Base-by-base conservation (phyloP, 2,888 invertebrate species). In the Mellilla xanthometata region DNA sequence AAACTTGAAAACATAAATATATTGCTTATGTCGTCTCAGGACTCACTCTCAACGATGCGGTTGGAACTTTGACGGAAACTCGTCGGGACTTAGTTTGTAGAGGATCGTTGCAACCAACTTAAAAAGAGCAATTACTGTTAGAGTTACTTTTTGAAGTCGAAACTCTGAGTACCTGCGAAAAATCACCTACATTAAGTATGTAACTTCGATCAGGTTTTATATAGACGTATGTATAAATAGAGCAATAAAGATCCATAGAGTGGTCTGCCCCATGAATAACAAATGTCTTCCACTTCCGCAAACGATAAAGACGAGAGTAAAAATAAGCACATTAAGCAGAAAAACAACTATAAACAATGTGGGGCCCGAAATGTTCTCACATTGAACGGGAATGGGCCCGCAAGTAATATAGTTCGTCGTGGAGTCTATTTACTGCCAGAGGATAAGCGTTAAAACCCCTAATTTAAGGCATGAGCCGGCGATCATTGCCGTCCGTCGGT, bases 391-490 rank as follows among this genome's bases (percentile, higher is more conserved):
- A 67, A 72, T 64, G 68, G 69, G 58, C 71, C 72, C 71, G 60
- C 68, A 71, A 71, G 75, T 76, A 75, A 77, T 77, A 77, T 78
- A 81, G 77, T 80, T 76, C 69, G 73, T 71, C 68, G 68, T 67
- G 62, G 70, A 75, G 77, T 80, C 72, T 84, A 82, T 84, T 85
- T 83, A 84, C 82, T 76, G 76, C 70, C 68, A 72, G 77, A 72
- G 83, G 83, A 84, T 83, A 75, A 83, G 74, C 82, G 82, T 81
- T 81, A 84, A 86, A 81, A 79, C 83, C 76, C 79, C 81, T 83
- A 86, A 87, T 86, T 86, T 87, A 86, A 81, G 82, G 80, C 76
- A 76, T 76, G 83, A 84, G 81, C 78, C 68, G 67, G 71, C 82
- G 83, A 87, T 87, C 85, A 86, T 87, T 80, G 84, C 81, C 74